phyloP scores from a whole-genome alignment of 1,140 invertebrate genomes.

The Magallana ariakensis region DNA sequence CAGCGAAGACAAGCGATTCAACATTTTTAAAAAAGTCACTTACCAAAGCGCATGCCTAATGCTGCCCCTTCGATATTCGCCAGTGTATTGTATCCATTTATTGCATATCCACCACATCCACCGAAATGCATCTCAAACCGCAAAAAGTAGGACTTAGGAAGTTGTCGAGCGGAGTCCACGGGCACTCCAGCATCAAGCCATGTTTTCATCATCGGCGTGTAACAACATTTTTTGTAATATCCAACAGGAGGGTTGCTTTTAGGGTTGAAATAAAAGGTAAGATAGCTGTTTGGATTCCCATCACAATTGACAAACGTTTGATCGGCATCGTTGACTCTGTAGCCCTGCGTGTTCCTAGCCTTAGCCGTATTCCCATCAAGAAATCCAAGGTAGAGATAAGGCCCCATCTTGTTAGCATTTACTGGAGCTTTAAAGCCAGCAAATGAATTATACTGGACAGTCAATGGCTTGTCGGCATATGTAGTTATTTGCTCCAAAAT shows the following conservation, averaged over 20 bases:
- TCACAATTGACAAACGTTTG: slow-evolving; percentile 41
- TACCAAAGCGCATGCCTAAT: not conserved
- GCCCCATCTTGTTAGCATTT: not conserved
- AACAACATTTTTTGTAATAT: slow-evolving; percentile 34
- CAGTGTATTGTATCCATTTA: slow-evolving; percentile 21
- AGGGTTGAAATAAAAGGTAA: slow-evolving; percentile 35
- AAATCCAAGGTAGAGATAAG: slow-evolving; percentile 42
- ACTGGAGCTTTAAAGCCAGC: not conserved
- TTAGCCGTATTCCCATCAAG: not conserved
- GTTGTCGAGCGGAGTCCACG: not conserved
- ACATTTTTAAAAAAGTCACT: not conserved
- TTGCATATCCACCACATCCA: slow-evolving; percentile 51
- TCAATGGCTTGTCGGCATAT: not conserved
- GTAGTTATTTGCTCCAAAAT: not conserved
- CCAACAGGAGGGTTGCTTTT: not conserved
- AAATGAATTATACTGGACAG: not conserved
- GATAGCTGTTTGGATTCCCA: slow-evolving; percentile 29
- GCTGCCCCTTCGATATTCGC: not conserved
- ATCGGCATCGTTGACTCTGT: slow-evolving; percentile 16
- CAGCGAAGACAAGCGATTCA: not conserved
- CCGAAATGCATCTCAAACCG: slow-evolving; percentile 52
- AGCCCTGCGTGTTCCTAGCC: slow-evolving; percentile 12
- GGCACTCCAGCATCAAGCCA: not conserved
- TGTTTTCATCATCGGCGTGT: not conserved
- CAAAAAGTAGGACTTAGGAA: slow-evolving; percentile 41